These are phyloP conservation scores for Bombus haemorrhoidalis DNA, from an alignment of 1,140 invertebrate genomes.

Conservation along the genomic window DNA sequence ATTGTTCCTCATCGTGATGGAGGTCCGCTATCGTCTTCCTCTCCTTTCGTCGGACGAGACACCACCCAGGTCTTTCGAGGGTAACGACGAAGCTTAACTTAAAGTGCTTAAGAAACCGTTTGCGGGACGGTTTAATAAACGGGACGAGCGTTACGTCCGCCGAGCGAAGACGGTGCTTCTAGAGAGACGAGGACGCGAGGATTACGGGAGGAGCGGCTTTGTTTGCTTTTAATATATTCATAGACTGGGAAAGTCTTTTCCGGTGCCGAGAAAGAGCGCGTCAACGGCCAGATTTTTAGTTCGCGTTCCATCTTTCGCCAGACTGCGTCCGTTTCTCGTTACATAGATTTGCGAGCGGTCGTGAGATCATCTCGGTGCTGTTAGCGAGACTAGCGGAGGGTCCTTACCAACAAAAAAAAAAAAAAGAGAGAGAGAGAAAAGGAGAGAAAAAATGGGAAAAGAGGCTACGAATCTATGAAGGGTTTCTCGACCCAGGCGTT, in stretches of 20 bases:
- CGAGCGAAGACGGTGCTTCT: neutral
- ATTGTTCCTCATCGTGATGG: constrained; percentile 50
- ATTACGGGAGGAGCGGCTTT: constrained; percentile 66
- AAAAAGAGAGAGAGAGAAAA: too few species aligned
- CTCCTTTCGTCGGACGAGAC: neutral
- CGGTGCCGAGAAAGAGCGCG: constrained; percentile 4
- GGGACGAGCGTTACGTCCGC: constrained; percentile 50
- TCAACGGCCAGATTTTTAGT: neutral
- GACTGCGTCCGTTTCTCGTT: neutral
- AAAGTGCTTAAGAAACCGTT: constrained; percentile 72
- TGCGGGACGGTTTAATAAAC: constrained; percentile 67
- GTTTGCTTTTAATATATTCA: constrained; percentile 79
- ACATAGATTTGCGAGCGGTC: neutral
- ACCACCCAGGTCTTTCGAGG: constrained; percentile 52
- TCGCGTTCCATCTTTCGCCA: neutral
- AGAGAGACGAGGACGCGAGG: constrained; percentile 7
- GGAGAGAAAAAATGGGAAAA: neutral
- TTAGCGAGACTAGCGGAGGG: neutral
- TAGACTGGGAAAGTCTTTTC: constrained; percentile 75
- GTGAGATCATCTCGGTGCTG: neutral
- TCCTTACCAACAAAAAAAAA: neutral
- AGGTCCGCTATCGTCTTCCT: too few species aligned
- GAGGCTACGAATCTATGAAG: constrained; percentile 30
- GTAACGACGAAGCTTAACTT: constrained; percentile 66
- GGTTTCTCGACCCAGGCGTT: constrained; percentile 36